A percentile compares a stretch with the other conserved stretches of the same genome.
phyloP scores from a whole-genome alignment of 2,888 invertebrate genomes.

The Biston stratarius region DNA sequence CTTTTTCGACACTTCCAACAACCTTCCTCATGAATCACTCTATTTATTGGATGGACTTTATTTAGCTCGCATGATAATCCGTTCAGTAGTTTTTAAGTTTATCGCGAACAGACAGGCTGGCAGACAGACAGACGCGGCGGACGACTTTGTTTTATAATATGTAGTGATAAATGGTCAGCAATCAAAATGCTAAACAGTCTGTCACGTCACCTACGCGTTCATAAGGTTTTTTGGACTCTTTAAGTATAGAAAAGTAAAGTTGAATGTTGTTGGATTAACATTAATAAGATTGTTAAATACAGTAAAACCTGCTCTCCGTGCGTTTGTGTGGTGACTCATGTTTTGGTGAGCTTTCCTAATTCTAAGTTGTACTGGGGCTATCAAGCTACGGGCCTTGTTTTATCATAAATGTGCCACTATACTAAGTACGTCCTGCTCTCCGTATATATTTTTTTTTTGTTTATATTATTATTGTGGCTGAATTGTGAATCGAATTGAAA shows the following conservation, averaged over 20 bases:
- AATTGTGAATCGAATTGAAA: no score
- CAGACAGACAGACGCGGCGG: no score
- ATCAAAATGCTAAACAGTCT: constrained; percentile 54
- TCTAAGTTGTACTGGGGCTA: constrained; percentile 28
- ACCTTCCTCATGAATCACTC: no score
- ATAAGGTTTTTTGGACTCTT: constrained; percentile 14
- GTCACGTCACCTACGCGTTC: constrained; percentile 22
- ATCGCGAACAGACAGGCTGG: no score
- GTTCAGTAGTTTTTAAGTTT: no score
- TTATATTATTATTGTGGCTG: no score
- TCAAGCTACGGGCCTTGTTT: constrained; percentile 29
- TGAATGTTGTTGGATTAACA: constrained; percentile 30
- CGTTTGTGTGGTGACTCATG: constrained; percentile 44
- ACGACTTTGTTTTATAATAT: no score
- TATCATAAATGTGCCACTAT: constrained; percentile 5
- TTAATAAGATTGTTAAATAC: constrained; percentile 14
- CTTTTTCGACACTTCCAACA: no score
- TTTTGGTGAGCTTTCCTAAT: constrained; percentile 27
- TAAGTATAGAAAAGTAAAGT: constrained; percentile 28
- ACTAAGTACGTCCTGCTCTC: background rate
- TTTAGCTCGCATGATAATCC: no score
- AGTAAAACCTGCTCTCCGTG: constrained; percentile 38
- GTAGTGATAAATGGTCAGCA: constrained; percentile 60
- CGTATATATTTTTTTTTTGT: no score
- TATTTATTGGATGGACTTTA: no score